Percentiles rank a stretch among this genome's conserved stretches.
Evolutionary conservation across 2,888 invertebrate species (phyloP).

Genomic region (Mythimna lalbum): DNA sequence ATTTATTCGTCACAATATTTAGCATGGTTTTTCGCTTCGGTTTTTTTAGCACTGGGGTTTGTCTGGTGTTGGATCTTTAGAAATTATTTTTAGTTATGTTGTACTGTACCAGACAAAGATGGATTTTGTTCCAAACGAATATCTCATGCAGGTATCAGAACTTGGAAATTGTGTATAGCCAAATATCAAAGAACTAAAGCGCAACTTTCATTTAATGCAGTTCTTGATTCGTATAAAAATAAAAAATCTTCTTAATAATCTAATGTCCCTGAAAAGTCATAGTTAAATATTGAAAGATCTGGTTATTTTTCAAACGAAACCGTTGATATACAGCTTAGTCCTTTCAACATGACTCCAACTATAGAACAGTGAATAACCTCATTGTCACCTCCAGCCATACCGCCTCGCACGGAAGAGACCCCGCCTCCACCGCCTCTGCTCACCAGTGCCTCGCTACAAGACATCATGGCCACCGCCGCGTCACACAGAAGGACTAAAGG

Average conservation of each 20-base stretch:
- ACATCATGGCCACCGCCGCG: conserved; percentile 89
- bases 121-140: background rate
- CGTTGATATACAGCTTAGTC: background rate
- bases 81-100: conserved; percentile 2
- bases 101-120: conserved; percentile 14
- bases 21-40: conserved; percentile 50
- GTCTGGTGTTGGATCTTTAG: conserved; percentile 34
- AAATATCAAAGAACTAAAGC: too few relatives aligned
- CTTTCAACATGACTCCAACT: background rate
- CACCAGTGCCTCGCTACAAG: conserved; percentile 87
- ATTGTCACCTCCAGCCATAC: conserved; percentile 76
- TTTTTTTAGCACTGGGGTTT: conserved; percentile 39
- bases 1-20: conserved; percentile 14
- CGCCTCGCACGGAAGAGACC: conserved; percentile 83
- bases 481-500: conserved; percentile 88
- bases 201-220: background rate
- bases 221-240: background rate
- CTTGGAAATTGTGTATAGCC: background rate
- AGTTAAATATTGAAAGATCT: background rate
- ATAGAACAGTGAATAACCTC: background rate
- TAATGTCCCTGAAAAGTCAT: background rate
- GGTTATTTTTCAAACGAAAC: background rate
- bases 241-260: background rate
- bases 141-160: too few relatives aligned
- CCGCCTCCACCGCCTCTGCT: conserved; percentile 85